Base-by-base conservation (phyloP, 2,888 invertebrate genomes). In the Sarcophaga carnaria region DNA sequence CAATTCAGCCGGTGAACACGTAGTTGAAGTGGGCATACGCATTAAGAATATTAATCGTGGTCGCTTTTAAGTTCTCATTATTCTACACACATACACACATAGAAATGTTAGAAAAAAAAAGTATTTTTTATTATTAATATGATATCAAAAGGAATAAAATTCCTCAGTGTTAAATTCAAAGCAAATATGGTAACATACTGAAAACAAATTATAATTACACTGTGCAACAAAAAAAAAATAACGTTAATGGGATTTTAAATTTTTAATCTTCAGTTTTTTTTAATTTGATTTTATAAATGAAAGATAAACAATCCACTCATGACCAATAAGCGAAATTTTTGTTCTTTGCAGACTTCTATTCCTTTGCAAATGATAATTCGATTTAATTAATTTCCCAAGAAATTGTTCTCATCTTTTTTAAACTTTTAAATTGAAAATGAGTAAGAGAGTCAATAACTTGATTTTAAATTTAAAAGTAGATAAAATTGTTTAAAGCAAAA, bases 21-120 rank as follows among this genome's bases (percentile, higher is more conserved):
- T 93, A 70, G 89, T 93, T 72, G 93, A 93, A 89, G 93, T 93
- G 70, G 93, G 92, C 86, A 93, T 93, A 86, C 92, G 93, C 81
- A 92, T 93, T 82, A 93, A 93, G 89, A 93, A 92, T 89, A 91
- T 91, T 80, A 93, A 92, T 89, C 89, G 93, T 74, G 90, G 90
- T 66, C 91, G 92, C 54, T 92, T 91, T 88, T 92, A 89, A 88
- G 63, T 63, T 14, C 11, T 54, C 14, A 49, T 49, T 49, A 49
- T 12, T 49, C 70, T 47, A 62, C 49, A 54, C 14, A 25, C 20
- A 60, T 11, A 54, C 60, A 59, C 17, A 27, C 17, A 20, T 27
- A 72, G 17, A 37, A 17, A 54, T 20, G 54, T 54, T 14, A 14
- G 54, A 1, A 54, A 54, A 59, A 59, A 60, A 59, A 60, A 54